A percentile compares a stretch with the other conserved stretches of the same genome.
These are phyloP conservation scores for Peromyscus eremicus DNA, from an alignment of 2,797 vertebrate genomes.

Conservation along the genomic window DNA sequence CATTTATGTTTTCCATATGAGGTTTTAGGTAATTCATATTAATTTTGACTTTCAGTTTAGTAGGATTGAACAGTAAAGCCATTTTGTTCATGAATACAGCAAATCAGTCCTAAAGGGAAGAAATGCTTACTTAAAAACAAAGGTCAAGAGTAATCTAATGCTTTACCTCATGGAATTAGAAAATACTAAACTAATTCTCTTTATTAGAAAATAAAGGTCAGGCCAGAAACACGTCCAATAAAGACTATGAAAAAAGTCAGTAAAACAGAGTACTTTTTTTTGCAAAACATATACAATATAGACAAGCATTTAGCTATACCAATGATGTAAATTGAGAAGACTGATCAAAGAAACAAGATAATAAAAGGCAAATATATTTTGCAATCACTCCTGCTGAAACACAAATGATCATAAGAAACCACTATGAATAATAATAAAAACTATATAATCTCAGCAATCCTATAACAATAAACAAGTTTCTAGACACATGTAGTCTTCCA, in stretches of 20 bases:
- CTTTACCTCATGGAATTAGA: not conserved
- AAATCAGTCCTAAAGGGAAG: not conserved
- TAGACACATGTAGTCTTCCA: not conserved
- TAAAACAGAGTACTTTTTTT: not conserved
- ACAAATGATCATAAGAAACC: not conserved
- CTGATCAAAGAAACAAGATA: not conserved
- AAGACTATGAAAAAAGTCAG: not conserved
- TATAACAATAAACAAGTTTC: not conserved
- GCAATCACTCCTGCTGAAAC: not conserved
- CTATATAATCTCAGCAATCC: not conserved
- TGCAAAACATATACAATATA: not conserved
- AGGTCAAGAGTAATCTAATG: not conserved
- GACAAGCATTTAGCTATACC: not conserved
- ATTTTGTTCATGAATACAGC: not conserved
- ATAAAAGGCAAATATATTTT: not conserved
- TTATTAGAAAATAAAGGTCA: conserved; percentile 40
- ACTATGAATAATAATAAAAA: not conserved
- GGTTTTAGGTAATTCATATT: not conserved
- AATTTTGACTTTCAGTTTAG: not conserved
- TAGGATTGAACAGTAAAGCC: not conserved
- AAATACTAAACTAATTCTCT: not conserved
- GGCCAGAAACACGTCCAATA: not conserved
- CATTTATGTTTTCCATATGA: not conserved
- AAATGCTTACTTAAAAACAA: not conserved
- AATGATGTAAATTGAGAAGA: not conserved